Evolutionary conservation across 2,797 vertebrate genomes (phyloP).

Genomic region (Fistularia tabacaria): DNA sequence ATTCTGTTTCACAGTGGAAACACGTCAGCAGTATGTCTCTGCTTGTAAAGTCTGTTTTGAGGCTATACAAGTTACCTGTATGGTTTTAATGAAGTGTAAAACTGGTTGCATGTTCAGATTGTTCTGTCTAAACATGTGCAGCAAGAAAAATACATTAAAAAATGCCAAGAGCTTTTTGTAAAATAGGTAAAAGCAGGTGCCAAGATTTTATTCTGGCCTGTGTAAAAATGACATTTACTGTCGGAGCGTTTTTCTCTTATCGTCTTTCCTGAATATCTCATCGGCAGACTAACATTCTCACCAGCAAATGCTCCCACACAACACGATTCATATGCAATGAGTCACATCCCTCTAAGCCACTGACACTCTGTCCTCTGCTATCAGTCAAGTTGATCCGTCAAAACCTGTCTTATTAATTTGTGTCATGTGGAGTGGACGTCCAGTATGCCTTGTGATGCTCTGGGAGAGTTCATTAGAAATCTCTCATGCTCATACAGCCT

Average conservation of each 20-base stretch:
- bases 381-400: constrained; percentile 4
- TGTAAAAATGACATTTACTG: neutral
- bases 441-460: neutral
- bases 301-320: neutral
- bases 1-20: too few relatives aligned
- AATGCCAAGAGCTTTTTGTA: too few relatives aligned
- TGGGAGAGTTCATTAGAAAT: constrained; percentile 1
- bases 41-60: too few relatives aligned
- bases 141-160: too few relatives aligned
- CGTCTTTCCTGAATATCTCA: neutral
- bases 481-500: neutral
- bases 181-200: too few relatives aligned
- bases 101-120: too few relatives aligned
- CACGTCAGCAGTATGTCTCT: too few relatives aligned
- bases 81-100: too few relatives aligned
- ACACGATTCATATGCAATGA: neutral
- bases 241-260: neutral
- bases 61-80: too few relatives aligned
- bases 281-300: neutral
- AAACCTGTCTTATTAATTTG: constrained; percentile 2
- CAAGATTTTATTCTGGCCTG: neutral
- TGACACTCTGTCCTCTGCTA: neutral
- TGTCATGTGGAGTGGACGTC: constrained; percentile 1
- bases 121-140: too few relatives aligned
- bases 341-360: neutral